Conservation (phyloP, 1,140 invertebrate species). For the Dinoponera quadriceps region DNA sequence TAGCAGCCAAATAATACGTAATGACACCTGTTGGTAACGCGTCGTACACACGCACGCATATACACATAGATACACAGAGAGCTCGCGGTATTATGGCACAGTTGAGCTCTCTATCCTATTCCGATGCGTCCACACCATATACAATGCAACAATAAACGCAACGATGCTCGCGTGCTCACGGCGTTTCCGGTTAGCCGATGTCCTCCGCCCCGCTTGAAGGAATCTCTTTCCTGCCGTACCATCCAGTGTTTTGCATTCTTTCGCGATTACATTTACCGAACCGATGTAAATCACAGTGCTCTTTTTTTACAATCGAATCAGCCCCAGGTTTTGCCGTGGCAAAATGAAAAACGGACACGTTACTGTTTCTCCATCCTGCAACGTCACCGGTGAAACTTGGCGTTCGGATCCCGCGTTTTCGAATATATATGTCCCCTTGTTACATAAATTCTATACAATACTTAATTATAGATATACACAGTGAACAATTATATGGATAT, state of each 20-base stretch:
- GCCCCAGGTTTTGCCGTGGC: background rate
- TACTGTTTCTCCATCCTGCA: no score
- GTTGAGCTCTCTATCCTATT: conserved; percentile 30
- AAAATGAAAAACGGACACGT: background rate
- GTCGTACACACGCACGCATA: background rate
- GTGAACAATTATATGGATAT: no score
- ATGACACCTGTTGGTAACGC: conserved; percentile 31
- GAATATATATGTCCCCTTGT: no score
- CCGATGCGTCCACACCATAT: conserved; percentile 38
- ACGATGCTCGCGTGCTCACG: conserved; percentile 66
- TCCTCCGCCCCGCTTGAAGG: conserved; percentile 40
- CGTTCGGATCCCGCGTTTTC: no score
- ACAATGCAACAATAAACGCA: conserved; percentile 66
- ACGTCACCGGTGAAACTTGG: no score
- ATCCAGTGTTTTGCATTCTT: conserved; percentile 46
- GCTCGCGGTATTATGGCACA: background rate
- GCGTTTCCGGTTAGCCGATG: conserved; percentile 67
- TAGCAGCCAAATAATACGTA: conserved; percentile 51
- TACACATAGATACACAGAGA: background rate
- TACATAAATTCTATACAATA: no score
- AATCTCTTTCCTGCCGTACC: conserved; percentile 25
- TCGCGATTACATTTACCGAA: conserved; percentile 27
- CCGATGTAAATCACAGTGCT: background rate
- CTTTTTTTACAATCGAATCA: background rate
- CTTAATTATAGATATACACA: no score